Evolutionary conservation across 2,113 vertebrate species (phyloP).

Genomic region (Oreochromis aureus): DNA sequence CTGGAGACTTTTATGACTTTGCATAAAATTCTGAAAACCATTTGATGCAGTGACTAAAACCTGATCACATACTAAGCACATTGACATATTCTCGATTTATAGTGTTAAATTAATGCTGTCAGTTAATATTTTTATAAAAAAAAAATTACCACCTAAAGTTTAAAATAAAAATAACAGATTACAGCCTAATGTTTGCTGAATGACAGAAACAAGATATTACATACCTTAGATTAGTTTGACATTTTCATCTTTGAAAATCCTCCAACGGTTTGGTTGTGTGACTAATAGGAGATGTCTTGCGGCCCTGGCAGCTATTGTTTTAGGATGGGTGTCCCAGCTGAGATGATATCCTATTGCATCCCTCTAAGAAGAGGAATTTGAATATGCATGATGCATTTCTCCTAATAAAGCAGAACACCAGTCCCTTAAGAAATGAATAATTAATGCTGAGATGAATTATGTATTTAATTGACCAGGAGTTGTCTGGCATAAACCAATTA

Average conservation of each 20-base stretch:
- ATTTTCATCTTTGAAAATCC: slow-evolving; percentile 19
- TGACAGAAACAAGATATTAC: slow-evolving; percentile 25
- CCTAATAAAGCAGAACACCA: slow-evolving; percentile 51
- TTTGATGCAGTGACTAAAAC: background rate
- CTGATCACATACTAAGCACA: background rate
- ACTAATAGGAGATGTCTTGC: slow-evolving; percentile 34
- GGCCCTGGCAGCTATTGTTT: slow-evolving; percentile 35
- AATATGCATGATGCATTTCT: slow-evolving; percentile 59
- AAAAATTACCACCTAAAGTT: background rate
- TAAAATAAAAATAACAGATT: background rate
- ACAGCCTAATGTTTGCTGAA: background rate
- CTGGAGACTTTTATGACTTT: background rate
- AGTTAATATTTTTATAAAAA: background rate
- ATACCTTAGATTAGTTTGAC: background rate
- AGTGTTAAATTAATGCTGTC: background rate
- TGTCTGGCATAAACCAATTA: slow-evolving; percentile 66
- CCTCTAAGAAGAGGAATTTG: slow-evolving; percentile 32
- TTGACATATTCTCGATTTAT: background rate
- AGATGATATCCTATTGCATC: slow-evolving; percentile 33
- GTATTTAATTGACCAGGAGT: slow-evolving; percentile 69
- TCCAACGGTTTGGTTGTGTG: slow-evolving; percentile 1
- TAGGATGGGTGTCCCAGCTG: slow-evolving; percentile 24
- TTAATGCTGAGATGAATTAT: slow-evolving; percentile 69
- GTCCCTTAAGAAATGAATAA: slow-evolving; percentile 67
- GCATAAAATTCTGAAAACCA: background rate